Evolutionary conservation across 2,888 invertebrate genomes (phyloP), one percentile per base, ranked within the genome.

Genomic region (Euspilapteryx auroguttella): DNA sequence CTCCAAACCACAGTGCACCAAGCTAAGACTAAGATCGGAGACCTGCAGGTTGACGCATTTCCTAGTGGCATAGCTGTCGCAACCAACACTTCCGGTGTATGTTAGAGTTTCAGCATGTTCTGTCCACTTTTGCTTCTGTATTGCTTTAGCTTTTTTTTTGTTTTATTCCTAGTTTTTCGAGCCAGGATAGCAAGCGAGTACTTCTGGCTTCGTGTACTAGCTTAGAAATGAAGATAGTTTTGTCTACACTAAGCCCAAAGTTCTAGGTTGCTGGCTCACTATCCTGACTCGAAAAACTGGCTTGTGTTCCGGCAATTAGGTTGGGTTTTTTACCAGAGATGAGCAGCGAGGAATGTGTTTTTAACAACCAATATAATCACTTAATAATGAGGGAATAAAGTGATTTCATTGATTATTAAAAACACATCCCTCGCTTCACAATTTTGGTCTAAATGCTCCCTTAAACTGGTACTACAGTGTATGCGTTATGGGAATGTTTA

Each of bases 1-100:
- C 50, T 82, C 4, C 81, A 82, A 55, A 76, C 63, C 39, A 75
- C 75, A 0, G 79, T 81, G 23, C 69, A 73, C 47, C 79, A 78
- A 34, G 82, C 82, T 30, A 78, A 82, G 57, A 75, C 69, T 41
- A 80, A 78, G 63, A 81, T 82, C 34, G 82, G 80, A 29, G 82
- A 80, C 54, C 76, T 82, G 33, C 82, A 82, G 79, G 81, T 81
- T 69, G 59, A 47, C 13, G 24, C 41, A 40, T 10, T 6, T 2
- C 13, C 12, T 14, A 25, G 25, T 6, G 8, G 25, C 25, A 14
- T 28, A 20, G 21, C 10, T 30, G 30, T 21, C 21, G 21, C 12
- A 26, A 26, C 15, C 27, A 30, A 9, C 12, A 13, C 11, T 46
- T 50, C 57, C 48, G 54, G 58, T 65, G 69, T 68, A 75, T 65